Evolutionary conservation across 37 sponge, comb jelly and placozoan species (phyloP).

Genomic region (Beroe forskalii): DNA sequence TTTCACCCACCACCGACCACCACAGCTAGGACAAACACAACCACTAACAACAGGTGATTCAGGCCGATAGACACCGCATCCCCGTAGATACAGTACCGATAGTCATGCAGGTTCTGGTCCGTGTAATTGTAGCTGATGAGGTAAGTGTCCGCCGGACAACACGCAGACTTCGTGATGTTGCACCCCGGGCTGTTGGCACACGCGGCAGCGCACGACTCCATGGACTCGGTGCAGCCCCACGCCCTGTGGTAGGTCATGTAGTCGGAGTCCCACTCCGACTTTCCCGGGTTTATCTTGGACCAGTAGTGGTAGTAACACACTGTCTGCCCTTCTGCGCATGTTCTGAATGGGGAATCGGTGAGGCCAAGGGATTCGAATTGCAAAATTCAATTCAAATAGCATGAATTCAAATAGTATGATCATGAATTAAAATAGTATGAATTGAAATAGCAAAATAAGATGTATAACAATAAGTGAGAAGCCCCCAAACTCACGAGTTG

Average conservation of each 20-base stretch:
- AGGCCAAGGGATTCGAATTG: no score
- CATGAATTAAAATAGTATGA: no score
- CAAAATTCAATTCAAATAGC: no score
- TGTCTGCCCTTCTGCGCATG: not conserved
- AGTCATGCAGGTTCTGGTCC: not conserved
- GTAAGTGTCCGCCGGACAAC: not conserved
- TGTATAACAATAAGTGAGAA: no score
- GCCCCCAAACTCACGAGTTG: not conserved
- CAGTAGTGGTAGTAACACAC: not conserved
- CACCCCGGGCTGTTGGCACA: not conserved
- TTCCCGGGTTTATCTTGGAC: not conserved
- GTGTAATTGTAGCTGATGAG: not conserved
- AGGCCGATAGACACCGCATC: not conserved
- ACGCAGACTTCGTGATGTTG: not conserved
- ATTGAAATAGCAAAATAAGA: no score
- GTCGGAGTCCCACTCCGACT: not conserved
- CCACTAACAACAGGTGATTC: no score
- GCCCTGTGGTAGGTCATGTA: not conserved
- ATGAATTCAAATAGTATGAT: no score
- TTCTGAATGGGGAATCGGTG: not conserved
- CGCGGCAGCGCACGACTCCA: not conserved
- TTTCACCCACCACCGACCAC: no score
- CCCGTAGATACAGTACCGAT: not conserved
- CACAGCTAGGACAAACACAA: no score
- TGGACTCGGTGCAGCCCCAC: not conserved